phyloP scores from a whole-genome alignment of 2,113 vertebrate species.

The Cranoglanis bouderius region DNA sequence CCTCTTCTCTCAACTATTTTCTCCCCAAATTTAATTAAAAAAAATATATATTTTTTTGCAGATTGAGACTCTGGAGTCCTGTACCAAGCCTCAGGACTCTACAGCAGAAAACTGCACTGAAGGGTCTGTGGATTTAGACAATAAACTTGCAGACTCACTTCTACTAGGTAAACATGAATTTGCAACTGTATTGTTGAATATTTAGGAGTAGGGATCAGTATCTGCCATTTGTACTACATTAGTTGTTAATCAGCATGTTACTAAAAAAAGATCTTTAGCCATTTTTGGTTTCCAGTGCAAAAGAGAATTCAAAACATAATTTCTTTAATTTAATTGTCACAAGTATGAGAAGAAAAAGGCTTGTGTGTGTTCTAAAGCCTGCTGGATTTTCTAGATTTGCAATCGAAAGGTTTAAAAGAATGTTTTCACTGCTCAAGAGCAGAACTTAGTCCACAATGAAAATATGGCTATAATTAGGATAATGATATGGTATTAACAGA shows the following conservation, averaged over 20 bases:
- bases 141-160: constrained; percentile 33
- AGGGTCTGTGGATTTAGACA: constrained; percentile 10
- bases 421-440: background rate
- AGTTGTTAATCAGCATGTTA: background rate
- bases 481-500: background rate
- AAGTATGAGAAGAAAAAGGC: background rate
- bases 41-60: background rate
- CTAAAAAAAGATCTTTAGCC: background rate
- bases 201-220: constrained; percentile 11
- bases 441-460: background rate
- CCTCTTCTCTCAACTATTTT: background rate
- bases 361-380: background rate
- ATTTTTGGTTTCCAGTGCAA: background rate
- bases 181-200: too few species aligned
- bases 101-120: constrained; percentile 17
- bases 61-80: constrained; percentile 42
- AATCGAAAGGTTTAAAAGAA: background rate
- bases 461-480: background rate
- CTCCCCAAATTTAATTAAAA: background rate
- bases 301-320: background rate
- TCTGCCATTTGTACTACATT: background rate
- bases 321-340: background rate
- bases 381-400: background rate
- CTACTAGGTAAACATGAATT: constrained; percentile 24
- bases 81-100: background rate